These are phyloP conservation scores for Numenius arquata DNA, from an alignment of 2,113 vertebrate species.

Conservation along the genomic window DNA sequence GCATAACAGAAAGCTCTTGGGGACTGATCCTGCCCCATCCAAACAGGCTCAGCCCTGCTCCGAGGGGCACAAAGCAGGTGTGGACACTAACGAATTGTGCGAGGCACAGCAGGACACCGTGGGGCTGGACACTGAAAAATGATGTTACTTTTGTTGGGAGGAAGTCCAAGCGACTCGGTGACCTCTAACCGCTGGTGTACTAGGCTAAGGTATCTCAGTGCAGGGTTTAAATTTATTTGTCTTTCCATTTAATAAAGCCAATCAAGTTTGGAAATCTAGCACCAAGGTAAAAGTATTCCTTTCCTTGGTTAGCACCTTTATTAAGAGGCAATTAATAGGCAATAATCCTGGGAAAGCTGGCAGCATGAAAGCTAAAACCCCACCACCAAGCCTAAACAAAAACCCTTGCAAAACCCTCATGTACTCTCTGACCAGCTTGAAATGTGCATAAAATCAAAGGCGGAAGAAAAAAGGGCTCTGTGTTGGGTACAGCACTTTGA, in stretches of 20 bases:
- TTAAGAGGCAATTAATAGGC: conserved; percentile 66
- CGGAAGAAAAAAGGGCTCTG: conserved; percentile 68
- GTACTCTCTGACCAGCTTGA: conserved; percentile 61
- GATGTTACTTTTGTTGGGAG: conserved; percentile 37
- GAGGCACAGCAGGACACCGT: neutral
- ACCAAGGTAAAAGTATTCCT: neutral
- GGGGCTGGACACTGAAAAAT: neutral
- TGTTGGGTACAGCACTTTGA: conserved; percentile 70
- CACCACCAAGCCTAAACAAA: neutral
- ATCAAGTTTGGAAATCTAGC: neutral
- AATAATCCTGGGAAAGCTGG: conserved; percentile 54
- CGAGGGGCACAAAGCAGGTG: neutral
- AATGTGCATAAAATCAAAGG: conserved; percentile 73
- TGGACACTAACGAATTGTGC: conserved; percentile 16
- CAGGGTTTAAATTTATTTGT: conserved; percentile 21
- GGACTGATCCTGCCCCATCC: neutral
- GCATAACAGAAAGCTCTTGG: neutral
- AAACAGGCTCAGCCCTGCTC: neutral
- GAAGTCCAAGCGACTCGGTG: conserved; percentile 50
- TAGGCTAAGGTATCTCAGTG: neutral
- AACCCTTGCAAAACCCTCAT: neutral
- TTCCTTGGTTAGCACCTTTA: conserved; percentile 42
- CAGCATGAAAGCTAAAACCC: conserved; percentile 45
- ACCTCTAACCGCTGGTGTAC: conserved; percentile 36
- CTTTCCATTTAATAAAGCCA: conserved; percentile 17